Evolutionary conservation across 2,888 invertebrate genomes (phyloP).

Genomic region (Dorcus parallelipipedus): DNA sequence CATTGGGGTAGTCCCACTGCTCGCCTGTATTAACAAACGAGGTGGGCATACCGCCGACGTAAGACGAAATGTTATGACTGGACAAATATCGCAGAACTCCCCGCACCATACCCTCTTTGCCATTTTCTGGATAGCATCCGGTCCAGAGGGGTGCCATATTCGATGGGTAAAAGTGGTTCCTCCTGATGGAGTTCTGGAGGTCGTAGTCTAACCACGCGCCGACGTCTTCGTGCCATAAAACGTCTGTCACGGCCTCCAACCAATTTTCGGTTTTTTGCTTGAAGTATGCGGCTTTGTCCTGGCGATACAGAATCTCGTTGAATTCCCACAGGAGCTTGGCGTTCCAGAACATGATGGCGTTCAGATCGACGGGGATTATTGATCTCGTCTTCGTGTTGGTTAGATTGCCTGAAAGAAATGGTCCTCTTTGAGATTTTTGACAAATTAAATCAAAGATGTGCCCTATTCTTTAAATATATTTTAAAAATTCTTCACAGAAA

Average conservation of each 20-base stretch:
- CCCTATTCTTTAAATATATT: neutral
- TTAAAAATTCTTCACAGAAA: too few species aligned
- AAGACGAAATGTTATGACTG: conserved; percentile 58
- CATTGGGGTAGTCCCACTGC: conserved; percentile 92
- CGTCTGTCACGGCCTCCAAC: conserved; percentile 60
- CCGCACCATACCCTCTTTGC: conserved; percentile 57
- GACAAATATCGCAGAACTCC: conserved; percentile 68
- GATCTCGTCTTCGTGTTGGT: conserved; percentile 73
- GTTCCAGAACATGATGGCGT: conserved; percentile 83
- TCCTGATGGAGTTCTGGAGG: conserved; percentile 59
- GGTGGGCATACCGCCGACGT: conserved; percentile 77
- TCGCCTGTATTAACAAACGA: conserved; percentile 75
- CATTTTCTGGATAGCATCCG: conserved; percentile 61
- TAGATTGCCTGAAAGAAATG: conserved; percentile 57
- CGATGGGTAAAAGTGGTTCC: conserved; percentile 74
- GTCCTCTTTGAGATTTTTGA: neutral
- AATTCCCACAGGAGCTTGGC: conserved; percentile 72
- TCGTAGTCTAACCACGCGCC: conserved; percentile 90
- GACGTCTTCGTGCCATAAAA: conserved; percentile 84
- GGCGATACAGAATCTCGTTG: conserved; percentile 57
- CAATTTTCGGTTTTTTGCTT: conserved; percentile 59
- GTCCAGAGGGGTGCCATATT: conserved; percentile 84
- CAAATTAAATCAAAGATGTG: neutral
- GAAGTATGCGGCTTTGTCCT: conserved; percentile 60
- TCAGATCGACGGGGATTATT: conserved; percentile 91